phyloP scores from a whole-genome alignment of 1,140 invertebrate genomes.

The Nasonia giraulti region DNA sequence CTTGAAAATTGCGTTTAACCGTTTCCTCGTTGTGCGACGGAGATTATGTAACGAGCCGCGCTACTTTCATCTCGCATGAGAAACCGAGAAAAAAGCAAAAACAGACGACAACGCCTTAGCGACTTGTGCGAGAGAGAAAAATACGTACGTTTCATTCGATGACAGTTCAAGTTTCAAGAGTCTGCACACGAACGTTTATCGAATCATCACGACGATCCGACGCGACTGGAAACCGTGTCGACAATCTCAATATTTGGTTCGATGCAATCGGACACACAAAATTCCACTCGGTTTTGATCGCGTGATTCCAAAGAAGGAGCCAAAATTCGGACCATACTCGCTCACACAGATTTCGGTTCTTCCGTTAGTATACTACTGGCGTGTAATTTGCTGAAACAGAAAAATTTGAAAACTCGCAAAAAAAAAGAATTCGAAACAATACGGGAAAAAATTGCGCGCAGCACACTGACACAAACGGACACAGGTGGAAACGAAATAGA shows the following conservation, averaged over 20 bases:
- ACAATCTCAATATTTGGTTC: not conserved
- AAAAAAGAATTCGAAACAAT: not conserved
- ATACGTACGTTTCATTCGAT: not conserved
- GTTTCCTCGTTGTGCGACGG: not conserved
- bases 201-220: not conserved
- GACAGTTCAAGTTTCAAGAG: not conserved
- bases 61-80: not conserved
- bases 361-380: not conserved
- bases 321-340: not conserved
- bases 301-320: not conserved
- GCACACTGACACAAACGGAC: not conserved
- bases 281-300: not conserved
- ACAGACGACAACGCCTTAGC: conserved; percentile 5
- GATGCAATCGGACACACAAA: not conserved
- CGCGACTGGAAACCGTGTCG: not conserved
- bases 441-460: conserved; percentile 8
- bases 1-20: not conserved
- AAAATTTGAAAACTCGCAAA: too few relatives aligned
- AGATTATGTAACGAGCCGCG: not conserved
- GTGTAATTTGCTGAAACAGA: not conserved
- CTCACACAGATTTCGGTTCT: not conserved
- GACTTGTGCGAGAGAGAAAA: not conserved
- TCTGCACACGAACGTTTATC: not conserved
- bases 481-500: not conserved
- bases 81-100: not conserved